Percentiles rank a stretch among this genome's conserved stretches.
phyloP scores from a whole-genome alignment of 2,113 vertebrate genomes.

The Macrotis lagotis region DNA sequence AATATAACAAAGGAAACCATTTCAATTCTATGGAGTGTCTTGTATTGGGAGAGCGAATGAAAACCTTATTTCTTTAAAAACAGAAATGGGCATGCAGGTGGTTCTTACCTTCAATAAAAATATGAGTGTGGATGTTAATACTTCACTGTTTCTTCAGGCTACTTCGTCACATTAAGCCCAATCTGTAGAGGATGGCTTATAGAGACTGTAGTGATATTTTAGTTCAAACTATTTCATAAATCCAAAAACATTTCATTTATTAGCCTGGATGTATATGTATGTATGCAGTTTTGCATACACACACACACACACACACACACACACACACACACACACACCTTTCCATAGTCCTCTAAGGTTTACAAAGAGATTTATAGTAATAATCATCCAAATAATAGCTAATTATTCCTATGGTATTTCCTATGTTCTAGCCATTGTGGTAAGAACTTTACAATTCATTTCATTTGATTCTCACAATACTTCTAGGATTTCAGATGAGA shows the following conservation, averaged over 20 bases:
- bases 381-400: neutral
- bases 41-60: conserved; percentile 56
- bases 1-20: conserved; percentile 49
- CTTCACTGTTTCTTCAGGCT: conserved; percentile 52
- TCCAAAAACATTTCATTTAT: conserved; percentile 70
- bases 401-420: neutral
- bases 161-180: conserved; percentile 67
- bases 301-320: too few species aligned
- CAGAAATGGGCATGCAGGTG: conserved; percentile 42
- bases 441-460: neutral
- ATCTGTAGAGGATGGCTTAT: conserved; percentile 69
- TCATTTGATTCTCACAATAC: neutral
- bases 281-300: too few species aligned
- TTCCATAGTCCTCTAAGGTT: too few species aligned
- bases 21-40: conserved; percentile 33
- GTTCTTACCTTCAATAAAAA: conserved; percentile 64
- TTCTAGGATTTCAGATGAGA: neutral
- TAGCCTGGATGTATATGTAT: conserved; percentile 34
- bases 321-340: too few species aligned
- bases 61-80: conserved; percentile 63
- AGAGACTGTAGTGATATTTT: conserved; percentile 73
- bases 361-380: too few species aligned
- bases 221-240: conserved; percentile 59
- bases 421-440: neutral
- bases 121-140: conserved; percentile 62